Base-by-base conservation (phyloP, 1,140 invertebrate genomes). In the Drosophila paulistorum region DNA sequence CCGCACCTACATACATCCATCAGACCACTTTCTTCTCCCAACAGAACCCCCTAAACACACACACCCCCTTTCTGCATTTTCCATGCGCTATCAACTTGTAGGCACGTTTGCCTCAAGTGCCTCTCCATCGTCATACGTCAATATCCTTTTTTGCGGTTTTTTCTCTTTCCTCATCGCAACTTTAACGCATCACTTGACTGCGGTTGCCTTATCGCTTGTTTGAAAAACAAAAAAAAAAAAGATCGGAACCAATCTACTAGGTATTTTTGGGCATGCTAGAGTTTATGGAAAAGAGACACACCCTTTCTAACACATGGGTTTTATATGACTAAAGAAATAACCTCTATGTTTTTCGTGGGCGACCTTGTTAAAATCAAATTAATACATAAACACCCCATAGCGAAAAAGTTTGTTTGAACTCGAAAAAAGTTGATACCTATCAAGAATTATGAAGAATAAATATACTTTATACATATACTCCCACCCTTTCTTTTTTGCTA, bases 101-200 rank as follows among this genome's bases (percentile, higher is more conserved):
- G 65, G 72, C 70, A 51, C 66, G 37, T 57, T 64, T 64, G 66
- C 59, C 61, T 82, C 61, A 33, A 80, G 39, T 75, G 76, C 55
- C 61, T 65, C 77, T 71, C 71, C 79, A 65, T 51, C 77, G 72
- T 83, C 84, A 89, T 68, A 77, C 85, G 80, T 89, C 83, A 89
- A 89, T 87, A 87, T 87, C 73, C 77, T 74, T 73, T 79, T 79
- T 87, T 51, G 76, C 37, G 69, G 83, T 77, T 83, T 73, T 68
- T 63, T 72, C 59, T 72, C 59, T 41, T 61, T 57, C 61, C 42
- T 35, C 54, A 51, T 65, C 61, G 78, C 76, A 86, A 86, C 82
- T 83, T 87, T 83, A 83, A 79, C 70, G 79, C 45, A 71, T 76
- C 67, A 87, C 65, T 79, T 74, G 73, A 64, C 57, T 17, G 58